Conservation (phyloP, 2,797 vertebrate genomes). For the Alauda arvensis region DNA sequence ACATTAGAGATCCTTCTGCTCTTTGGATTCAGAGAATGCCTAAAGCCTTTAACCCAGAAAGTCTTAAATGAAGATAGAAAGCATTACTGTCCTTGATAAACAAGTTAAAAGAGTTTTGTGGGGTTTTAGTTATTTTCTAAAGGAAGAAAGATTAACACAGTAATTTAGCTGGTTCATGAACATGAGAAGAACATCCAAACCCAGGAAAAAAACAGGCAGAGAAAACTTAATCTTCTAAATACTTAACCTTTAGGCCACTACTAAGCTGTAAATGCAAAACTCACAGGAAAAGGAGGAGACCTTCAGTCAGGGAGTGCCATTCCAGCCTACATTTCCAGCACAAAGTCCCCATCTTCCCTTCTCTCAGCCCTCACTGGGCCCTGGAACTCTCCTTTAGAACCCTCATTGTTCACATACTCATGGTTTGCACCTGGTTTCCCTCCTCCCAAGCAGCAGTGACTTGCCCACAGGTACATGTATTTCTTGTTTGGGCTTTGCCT, state of each 20-base stretch:
- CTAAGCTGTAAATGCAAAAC: background rate
- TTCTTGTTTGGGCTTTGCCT: background rate
- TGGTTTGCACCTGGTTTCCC: background rate
- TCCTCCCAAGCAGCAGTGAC: background rate
- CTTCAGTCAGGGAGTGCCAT: fast-evolving
- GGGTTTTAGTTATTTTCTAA: background rate
- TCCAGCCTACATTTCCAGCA: background rate
- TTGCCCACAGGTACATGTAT: background rate
- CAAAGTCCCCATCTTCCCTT: background rate
- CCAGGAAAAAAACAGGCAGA: background rate
- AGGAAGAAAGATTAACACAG: background rate
- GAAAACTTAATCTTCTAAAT: background rate
- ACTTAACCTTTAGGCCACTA: background rate
- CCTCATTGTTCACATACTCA: fast-evolving
- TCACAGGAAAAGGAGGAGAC: background rate
- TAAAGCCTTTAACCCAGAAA: background rate
- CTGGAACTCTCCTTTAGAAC: background rate
- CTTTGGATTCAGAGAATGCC: background rate
- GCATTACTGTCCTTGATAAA: background rate
- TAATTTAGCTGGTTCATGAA: background rate
- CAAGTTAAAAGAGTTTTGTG: background rate
- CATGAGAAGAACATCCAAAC: background rate
- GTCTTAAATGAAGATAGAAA: background rate
- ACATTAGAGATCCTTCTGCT: background rate
- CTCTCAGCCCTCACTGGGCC: fast-evolving